Evolutionary conservation across 2,888 invertebrate species (phyloP), one percentile per base, ranked within the genome.

Genomic region (Drosophila robusta): DNA sequence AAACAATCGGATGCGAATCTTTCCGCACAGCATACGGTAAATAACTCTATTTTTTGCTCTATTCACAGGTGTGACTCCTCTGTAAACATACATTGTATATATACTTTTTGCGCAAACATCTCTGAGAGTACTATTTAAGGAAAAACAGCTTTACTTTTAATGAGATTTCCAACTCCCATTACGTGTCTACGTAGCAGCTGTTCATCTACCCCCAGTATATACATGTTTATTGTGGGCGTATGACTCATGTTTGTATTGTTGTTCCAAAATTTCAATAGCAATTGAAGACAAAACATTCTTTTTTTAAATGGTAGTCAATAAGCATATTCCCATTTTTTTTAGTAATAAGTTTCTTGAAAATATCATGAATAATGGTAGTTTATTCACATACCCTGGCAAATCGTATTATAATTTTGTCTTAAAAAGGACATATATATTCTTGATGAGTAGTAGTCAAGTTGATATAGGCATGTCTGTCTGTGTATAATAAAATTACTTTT

Each of bases 1-100:
- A 95, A 95, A 83, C 98, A 99, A 92, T 98, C 98, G 89, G 99
- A 99, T 92, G 96, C 95, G 90, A 99, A 99, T 94, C 94, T 99
- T 75, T 95, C 96, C 85, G 99, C 98, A 57, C 99, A 99, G 91
- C 98, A 98, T 92, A 95, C 97, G 90, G 97, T 97, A 89, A 90
- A 68, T 86, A 83, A 39, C 63, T 42, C 9, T 18, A 52, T 32
- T 62, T 22, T 39, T 49, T 36, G 36, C 29, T 69, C 26, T 63
- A n/a, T 50, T 75, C 46, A 52, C 73, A 68, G 80, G 78, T 66
- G 46, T 73, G 44, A 46, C 24, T 50, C 8, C 32, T 45, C 29
- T 56, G 41, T 64, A 50, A 41, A 65, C 26, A 70, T 39, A 41
- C 32, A 47, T 24, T 16, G 26, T 52, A 46, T 54, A 61, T 62